Percentiles rank a stretch among this genome's conserved stretches.
Conservation (phyloP, 2,888 invertebrate species). For the Drepanosiphum platanoidis region DNA sequence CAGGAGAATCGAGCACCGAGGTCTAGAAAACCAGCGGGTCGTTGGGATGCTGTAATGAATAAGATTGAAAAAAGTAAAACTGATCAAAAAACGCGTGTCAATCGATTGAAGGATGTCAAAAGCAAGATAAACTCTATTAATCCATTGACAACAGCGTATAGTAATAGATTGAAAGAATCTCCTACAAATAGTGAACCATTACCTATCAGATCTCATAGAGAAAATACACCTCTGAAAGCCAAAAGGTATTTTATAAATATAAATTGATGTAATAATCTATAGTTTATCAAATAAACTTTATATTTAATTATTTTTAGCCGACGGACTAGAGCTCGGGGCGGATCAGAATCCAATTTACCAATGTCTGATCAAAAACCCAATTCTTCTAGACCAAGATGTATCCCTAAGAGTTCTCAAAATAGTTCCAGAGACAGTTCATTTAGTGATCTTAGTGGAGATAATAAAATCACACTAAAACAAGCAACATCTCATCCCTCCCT, state of each 20-base stretch:
- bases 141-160: constrained; percentile 13
- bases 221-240: constrained; percentile 44
- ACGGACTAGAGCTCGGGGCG: constrained; percentile 48
- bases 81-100: constrained; percentile 77
- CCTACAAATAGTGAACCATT: constrained; percentile 56
- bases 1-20: constrained; percentile 73
- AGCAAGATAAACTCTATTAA: constrained; percentile 75
- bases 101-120: constrained; percentile 83
- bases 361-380: constrained; percentile 29
- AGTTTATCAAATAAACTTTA: neutral
- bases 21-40: constrained; percentile 72
- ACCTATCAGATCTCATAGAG: constrained; percentile 45
- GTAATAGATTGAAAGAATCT: constrained; percentile 52
- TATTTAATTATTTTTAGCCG: constrained; percentile 39
- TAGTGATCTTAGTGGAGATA: constrained; percentile 65
- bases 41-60: constrained; percentile 87
- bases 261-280: neutral
- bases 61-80: constrained; percentile 77
- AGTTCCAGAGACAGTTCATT: constrained; percentile 66
- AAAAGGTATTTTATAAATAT: constrained; percentile 39
- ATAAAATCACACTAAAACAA: constrained; percentile 63
- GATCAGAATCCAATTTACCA: constrained; percentile 57
- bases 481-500: constrained; percentile 41
- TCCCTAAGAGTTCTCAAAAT: constrained; percentile 63
- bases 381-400: constrained; percentile 38